Conservation (phyloP, 1,140 invertebrate genomes). For the Hylaeus anthracinus region DNA sequence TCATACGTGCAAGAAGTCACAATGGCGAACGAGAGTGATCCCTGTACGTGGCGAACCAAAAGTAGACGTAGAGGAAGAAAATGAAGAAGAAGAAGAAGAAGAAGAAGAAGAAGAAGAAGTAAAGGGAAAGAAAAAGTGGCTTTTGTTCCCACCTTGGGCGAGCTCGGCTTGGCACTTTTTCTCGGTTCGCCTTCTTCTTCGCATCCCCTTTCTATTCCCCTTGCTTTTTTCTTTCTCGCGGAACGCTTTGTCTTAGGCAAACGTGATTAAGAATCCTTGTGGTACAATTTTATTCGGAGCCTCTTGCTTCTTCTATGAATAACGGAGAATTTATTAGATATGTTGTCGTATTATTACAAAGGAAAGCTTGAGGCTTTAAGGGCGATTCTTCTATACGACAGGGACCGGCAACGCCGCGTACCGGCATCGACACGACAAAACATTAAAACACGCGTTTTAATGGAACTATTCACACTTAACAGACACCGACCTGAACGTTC, state of each 20-base stretch:
- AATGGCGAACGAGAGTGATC: conserved; percentile 60
- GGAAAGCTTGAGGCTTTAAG: too few species aligned
- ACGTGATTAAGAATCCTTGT: conserved; percentile 67
- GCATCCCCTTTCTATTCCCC: conserved; percentile 1
- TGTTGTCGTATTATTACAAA: too few species aligned
- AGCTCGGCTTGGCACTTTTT: conserved; percentile 59
- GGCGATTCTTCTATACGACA: too few species aligned
- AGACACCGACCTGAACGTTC: too few species aligned
- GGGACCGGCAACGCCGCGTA: too few species aligned
- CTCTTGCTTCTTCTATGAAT: too few species aligned
- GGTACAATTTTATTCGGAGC: conserved; percentile 51
- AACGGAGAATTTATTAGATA: too few species aligned
- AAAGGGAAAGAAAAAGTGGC: conserved; percentile 49
- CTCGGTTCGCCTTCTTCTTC: conserved; percentile 38
- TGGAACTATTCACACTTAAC: too few species aligned
- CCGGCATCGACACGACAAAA: too few species aligned
- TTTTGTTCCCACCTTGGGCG: conserved; percentile 64
- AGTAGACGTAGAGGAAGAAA: conserved; percentile 22
- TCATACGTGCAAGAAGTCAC: conserved; percentile 70
- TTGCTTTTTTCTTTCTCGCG: conserved; percentile 29
- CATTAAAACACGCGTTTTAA: too few species aligned
- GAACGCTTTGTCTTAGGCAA: conserved; percentile 56
- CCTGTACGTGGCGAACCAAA: conserved; percentile 51
- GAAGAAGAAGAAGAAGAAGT: conserved; percentile 23
- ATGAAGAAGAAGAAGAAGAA: conserved; percentile 19